Conservation (phyloP, 2,888 invertebrate species). For the Nezara viridula region DNA sequence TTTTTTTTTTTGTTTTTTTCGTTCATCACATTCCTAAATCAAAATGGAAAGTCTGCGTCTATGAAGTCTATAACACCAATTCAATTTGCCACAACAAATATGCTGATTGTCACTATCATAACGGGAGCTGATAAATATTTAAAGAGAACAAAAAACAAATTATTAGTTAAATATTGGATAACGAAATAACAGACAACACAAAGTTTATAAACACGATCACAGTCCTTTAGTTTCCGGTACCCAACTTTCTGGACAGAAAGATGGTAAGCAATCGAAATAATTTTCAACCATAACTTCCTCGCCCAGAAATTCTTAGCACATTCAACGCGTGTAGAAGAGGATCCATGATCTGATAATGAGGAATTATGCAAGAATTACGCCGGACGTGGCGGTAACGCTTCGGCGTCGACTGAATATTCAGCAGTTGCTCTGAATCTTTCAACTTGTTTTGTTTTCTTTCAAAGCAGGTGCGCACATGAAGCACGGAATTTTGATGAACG, state of each 20-base stretch:
- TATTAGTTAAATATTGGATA: too few relatives aligned
- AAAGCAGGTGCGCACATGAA: background rate
- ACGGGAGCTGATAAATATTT: too few relatives aligned
- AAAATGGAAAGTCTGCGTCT: too few relatives aligned
- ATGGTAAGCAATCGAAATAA: background rate
- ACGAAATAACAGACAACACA: too few relatives aligned
- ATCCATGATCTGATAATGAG: background rate
- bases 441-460: background rate
- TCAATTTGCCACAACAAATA: too few relatives aligned
- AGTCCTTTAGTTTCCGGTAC: too few relatives aligned
- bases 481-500: background rate
- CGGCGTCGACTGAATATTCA: slow-evolving; percentile 13
- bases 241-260: background rate
- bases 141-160: too few relatives aligned
- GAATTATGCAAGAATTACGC: background rate
- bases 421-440: background rate
- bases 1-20: too few relatives aligned
- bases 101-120: too few relatives aligned
- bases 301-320: background rate
- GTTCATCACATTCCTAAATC: too few relatives aligned
- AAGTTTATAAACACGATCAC: background rate
- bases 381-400: background rate
- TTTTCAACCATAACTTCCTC: background rate
- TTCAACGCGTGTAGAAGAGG: background rate
- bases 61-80: too few relatives aligned